Conservation (phyloP, 1,140 invertebrate genomes). For the Pseudoatta argentina region DNA sequence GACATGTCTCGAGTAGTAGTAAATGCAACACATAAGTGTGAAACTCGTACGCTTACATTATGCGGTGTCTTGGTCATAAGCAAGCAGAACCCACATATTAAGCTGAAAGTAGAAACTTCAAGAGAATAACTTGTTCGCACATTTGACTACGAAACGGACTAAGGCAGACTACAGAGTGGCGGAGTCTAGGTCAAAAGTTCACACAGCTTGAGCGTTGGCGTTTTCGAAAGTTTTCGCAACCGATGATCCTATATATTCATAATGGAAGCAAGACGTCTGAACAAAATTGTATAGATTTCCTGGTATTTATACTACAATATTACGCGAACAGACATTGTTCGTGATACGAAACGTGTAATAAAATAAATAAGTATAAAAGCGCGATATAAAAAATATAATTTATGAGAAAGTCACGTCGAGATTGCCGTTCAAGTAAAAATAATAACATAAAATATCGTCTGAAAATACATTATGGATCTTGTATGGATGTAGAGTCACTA, state of each 20-base stretch:
- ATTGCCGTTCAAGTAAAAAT: neutral
- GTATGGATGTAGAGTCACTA: neutral
- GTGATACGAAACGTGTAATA: neutral
- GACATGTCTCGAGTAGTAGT: neutral
- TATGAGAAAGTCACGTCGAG: neutral
- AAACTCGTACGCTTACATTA: constrained; percentile 43
- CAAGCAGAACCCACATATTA: constrained; percentile 62
- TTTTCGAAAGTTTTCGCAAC: constrained; percentile 68
- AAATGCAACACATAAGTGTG: constrained; percentile 20
- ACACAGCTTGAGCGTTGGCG: constrained; percentile 52
- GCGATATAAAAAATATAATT: constrained; percentile 30
- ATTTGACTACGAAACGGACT: constrained; percentile 53
- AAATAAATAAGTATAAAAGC: constrained; percentile 26
- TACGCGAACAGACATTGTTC: neutral
- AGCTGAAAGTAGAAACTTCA: constrained; percentile 59
- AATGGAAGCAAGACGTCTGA: constrained; percentile 16
- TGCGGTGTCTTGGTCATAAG: constrained; percentile 38
- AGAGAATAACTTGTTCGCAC: constrained; percentile 38
- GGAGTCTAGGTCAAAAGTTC: constrained; percentile 64
- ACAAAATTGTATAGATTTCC: constrained; percentile 36
- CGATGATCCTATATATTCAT: constrained; percentile 20
- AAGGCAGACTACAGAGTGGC: constrained; percentile 37
- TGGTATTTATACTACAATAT: constrained; percentile 16
- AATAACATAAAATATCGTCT: neutral
- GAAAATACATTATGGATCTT: neutral